phyloP scores from a whole-genome alignment of 37 sponge, comb jelly and placozoan species.

The Cladorhizidae sp. region DNA sequence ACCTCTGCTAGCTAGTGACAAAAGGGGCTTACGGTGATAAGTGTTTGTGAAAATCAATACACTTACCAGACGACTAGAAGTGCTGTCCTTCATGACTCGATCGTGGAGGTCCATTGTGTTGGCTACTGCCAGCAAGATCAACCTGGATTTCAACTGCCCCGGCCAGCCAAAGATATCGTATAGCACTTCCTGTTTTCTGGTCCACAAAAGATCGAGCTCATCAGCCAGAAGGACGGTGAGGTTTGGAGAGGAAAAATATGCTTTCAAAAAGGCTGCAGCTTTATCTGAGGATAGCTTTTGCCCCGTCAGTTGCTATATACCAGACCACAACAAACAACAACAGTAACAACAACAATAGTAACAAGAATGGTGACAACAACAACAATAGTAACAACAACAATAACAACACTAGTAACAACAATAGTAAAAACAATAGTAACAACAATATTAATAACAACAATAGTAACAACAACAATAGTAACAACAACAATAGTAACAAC shows the following conservation, averaged over 20 bases:
- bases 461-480: no score
- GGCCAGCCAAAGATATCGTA: constrained; percentile 99
- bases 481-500: no score
- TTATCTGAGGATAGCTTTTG: constrained; percentile 64
- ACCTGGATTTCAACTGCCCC: constrained; percentile 50
- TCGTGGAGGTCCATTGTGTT: constrained; percentile 99
- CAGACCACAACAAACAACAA: no score
- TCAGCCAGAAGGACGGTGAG: constrained; percentile 86
- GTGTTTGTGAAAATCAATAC: no score
- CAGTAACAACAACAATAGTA: no score
- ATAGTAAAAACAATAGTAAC: no score
- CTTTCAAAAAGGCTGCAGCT: constrained; percentile 65
- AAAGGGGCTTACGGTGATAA: no score
- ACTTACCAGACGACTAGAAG: constrained; percentile 91
- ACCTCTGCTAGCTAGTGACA: neutral
- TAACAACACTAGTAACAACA: no score
- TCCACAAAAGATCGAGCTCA: constrained; percentile 96
- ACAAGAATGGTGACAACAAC: no score
- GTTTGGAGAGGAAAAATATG: constrained; percentile 46
- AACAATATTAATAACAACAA: no score
- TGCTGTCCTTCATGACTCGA: constrained; percentile 82
- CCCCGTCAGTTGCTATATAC: constrained; percentile 89
- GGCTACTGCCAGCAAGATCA: constrained; percentile 94
- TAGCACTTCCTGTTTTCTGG: constrained; percentile 90
- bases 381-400: no score